phyloP scores from a whole-genome alignment of 2,113 vertebrate species.

The Platycercus adscitus region DNA sequence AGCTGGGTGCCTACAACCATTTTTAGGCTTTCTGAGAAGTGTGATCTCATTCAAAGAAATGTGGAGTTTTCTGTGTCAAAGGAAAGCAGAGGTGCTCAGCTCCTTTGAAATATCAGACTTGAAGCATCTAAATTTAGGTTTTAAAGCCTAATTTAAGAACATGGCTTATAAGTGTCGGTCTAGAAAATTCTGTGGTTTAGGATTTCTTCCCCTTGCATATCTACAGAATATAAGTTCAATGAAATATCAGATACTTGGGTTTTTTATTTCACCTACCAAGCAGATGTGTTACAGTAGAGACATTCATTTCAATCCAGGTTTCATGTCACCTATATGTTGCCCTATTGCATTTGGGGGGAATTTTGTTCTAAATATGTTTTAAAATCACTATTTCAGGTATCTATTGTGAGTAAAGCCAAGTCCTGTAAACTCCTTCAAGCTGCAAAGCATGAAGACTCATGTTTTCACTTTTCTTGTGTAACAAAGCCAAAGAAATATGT shows the following conservation, averaged over 20 bases:
- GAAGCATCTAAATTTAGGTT: not conserved
- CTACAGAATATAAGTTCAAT: not conserved
- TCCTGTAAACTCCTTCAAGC: not conserved
- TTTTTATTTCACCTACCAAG: not conserved
- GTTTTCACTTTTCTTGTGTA: not conserved
- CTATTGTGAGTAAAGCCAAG: not conserved
- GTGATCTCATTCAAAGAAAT: not conserved
- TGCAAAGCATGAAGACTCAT: not conserved
- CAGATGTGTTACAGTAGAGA: not conserved
- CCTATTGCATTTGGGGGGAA: not conserved
- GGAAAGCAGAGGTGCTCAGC: slow-evolving; percentile 6
- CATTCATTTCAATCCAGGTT: not conserved
- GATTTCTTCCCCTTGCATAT: not conserved
- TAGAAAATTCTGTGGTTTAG: not conserved
- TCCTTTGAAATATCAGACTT: not conserved
- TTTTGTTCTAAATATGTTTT: not conserved
- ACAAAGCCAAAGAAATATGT: not conserved
- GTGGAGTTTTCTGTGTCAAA: not conserved
- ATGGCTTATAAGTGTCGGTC: not conserved
- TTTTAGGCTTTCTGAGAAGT: slow-evolving; percentile 22
- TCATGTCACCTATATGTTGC: not conserved
- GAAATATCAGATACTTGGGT: not conserved
- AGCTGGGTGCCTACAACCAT: not conserved
- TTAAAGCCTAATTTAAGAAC: slow-evolving; percentile 12
- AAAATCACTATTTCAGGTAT: not conserved